Base-by-base conservation (phyloP, 2,888 invertebrate species). In the Mylabris sibirica region DNA sequence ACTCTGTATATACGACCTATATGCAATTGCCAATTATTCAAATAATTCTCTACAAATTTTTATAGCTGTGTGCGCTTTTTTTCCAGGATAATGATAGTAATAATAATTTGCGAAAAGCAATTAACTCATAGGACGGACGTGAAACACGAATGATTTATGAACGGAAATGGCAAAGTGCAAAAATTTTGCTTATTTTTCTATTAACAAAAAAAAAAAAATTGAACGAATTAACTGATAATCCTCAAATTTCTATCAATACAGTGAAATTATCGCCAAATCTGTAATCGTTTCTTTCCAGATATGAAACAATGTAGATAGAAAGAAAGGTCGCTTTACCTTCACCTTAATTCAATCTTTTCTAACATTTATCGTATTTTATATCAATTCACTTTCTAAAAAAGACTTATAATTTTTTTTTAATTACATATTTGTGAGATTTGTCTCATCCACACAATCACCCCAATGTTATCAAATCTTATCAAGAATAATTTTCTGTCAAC, bases 131-230 rank as follows among this genome's bases (percentile, higher is more conserved):
- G 49, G 20, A 20, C 49, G 49, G 49, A 49, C 49, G 49, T 49
- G 49, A 49, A 49, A 49, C 49, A 20, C 20, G 49, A 49, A 49
- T 49, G 49, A 49, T 49, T 49, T 20, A 49, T 49, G 20, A 49
- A 4, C 49, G 49, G 49, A 49, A 49, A 49, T 49, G 49, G 49
- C 49, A 49, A 49, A 49, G 49, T 49, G 49, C 49, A 44, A 49
- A 49, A 49, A 49, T 49, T 49, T 20, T 49, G 49, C 20, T 49
- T 49, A 49, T 9, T 49, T 6, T n/a, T 17, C 17, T 20, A 30
- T 30, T 30, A 6, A 8, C 30, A 30, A 4, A 30, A 30, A 4
- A 30, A n/a, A 30, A 30, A 30, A 30, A 30, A 30, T 30, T 2
- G 20, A 17, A 20, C 3, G 20, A 20, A 20, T 49, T 44, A 5